These are phyloP conservation scores for Anguilla rostrata DNA, from an alignment of 2,113 vertebrate species.

Conservation along the genomic window DNA sequence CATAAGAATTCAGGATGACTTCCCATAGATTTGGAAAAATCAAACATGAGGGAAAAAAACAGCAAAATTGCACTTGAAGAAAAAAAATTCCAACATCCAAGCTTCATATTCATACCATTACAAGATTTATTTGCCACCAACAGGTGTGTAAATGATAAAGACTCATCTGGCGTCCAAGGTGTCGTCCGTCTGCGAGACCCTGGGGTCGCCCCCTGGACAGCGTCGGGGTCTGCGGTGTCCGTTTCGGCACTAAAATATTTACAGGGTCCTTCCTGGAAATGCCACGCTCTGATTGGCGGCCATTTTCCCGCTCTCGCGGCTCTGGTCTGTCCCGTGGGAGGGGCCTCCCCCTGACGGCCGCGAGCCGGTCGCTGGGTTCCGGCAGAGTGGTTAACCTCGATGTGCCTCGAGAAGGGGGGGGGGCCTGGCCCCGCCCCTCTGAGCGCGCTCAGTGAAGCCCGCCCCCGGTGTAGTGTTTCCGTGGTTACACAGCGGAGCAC, in stretches of 20 bases:
- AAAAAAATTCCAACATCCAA: background rate
- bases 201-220: background rate
- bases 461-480: background rate
- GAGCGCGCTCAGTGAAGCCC: background rate
- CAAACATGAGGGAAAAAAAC: background rate
- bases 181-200: background rate
- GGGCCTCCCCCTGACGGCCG: background rate
- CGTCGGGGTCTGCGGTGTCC: background rate
- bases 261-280: conserved; percentile 1
- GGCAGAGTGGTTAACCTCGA: background rate
- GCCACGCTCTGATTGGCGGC: background rate
- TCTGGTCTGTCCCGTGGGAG: background rate
- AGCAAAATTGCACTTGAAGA: background rate
- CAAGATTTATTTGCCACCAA: background rate
- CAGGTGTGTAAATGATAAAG: background rate
- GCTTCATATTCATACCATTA: background rate
- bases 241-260: conserved; percentile 15
- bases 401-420: background rate
- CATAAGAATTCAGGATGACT: background rate
- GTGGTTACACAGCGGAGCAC: background rate
- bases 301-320: background rate
- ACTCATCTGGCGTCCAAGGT: background rate
- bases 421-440: background rate
- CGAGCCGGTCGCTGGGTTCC: background rate
- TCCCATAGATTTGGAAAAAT: too few relatives aligned